These are phyloP conservation scores for Podilymbus podiceps DNA, from an alignment of 2,113 vertebrate species.

Conservation along the genomic window DNA sequence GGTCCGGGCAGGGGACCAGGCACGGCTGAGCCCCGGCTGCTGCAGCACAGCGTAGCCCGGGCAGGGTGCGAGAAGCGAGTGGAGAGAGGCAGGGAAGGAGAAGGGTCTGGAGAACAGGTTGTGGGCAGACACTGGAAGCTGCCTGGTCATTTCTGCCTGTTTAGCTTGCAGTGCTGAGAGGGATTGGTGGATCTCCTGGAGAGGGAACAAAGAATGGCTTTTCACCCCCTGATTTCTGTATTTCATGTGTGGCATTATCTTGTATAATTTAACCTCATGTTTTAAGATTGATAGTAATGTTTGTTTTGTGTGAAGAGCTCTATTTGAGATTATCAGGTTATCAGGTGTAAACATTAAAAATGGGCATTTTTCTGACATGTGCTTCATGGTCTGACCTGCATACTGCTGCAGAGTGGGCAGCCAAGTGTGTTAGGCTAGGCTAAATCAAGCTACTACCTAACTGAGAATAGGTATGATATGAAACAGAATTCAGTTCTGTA, in stretches of 20 bases:
- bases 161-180: not conserved
- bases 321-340: not conserved
- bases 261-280: not conserved
- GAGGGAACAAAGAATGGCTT: not conserved
- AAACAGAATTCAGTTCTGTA: not conserved
- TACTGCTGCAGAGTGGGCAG: not conserved
- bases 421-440: not conserved
- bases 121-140: not conserved
- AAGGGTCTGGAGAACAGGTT: not conserved
- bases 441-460: not conserved
- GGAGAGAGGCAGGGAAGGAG: not conserved
- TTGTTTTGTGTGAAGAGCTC: not conserved
- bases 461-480: not conserved
- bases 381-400: not conserved
- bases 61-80: accelerated
- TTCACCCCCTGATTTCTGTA: not conserved
- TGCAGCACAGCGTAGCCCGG: not conserved
- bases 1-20: not conserved
- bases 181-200: not conserved
- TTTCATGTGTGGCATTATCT: not conserved
- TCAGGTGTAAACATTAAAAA: not conserved
- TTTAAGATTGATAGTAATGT: not conserved
- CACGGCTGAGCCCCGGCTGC: not conserved
- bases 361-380: not conserved
- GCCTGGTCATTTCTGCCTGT: not conserved